Percentiles rank a stretch among this genome's conserved stretches.
Evolutionary conservation across 92 coral and sea anemone genomes (phyloP).

Genomic region (Montipora capitata): DNA sequence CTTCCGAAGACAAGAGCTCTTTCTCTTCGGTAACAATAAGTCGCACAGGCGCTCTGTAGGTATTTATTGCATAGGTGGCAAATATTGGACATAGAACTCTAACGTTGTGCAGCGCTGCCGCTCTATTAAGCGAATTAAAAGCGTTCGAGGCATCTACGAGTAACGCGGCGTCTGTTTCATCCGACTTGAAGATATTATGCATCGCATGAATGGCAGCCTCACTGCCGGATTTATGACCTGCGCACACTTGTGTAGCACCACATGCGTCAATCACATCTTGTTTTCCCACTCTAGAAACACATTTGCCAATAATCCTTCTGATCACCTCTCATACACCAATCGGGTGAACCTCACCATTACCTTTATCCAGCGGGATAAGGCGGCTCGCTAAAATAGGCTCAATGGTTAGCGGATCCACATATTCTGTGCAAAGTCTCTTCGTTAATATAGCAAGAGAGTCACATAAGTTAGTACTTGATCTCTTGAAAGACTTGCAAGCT

Average conservation of each 20-base stretch:
- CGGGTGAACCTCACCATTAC: slow-evolving; percentile 57
- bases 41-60: slow-evolving; percentile 56
- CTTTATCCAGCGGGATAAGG: slow-evolving; percentile 58
- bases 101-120: slow-evolving; percentile 59
- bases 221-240: slow-evolving; percentile 35
- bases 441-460: too few species aligned
- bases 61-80: slow-evolving; percentile 56
- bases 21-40: slow-evolving; percentile 36
- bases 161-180: slow-evolving; percentile 37
- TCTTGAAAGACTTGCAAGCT: slow-evolving; percentile 63
- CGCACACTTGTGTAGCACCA: slow-evolving; percentile 53
- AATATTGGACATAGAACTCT: too few species aligned
- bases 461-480: slow-evolving; percentile 20
- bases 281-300: slow-evolving; percentile 40
- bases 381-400: not conserved
- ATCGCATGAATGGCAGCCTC: slow-evolving; percentile 31
- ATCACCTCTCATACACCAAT: slow-evolving; percentile 65
- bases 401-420: too few species aligned
- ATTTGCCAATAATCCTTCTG: slow-evolving; percentile 50
- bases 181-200: slow-evolving; percentile 30
- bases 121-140: slow-evolving; percentile 56
- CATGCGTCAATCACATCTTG: slow-evolving; percentile 58
- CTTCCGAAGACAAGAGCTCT: slow-evolving; percentile 52
- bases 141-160: slow-evolving; percentile 64
- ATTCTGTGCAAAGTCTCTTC: too few species aligned